phyloP scores from a whole-genome alignment of 2,113 vertebrate genomes.

The Hippocampus abdominalis region DNA sequence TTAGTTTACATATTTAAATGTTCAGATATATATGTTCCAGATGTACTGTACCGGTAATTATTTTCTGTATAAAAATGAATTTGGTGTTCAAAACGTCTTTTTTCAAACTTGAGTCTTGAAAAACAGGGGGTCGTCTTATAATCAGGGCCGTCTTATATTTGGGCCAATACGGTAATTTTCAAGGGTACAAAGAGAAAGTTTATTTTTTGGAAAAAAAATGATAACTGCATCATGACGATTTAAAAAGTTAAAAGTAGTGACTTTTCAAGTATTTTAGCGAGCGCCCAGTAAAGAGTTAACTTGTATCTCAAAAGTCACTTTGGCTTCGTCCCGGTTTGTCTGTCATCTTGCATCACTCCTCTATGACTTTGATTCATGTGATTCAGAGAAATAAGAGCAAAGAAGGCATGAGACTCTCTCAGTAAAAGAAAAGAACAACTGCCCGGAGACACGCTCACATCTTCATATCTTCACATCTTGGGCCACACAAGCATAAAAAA shows the following conservation, averaged over 20 bases:
- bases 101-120: too few relatives aligned
- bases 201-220: too few relatives aligned
- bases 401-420: conserved; percentile 21
- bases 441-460: conserved; percentile 28
- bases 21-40: too few relatives aligned
- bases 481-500: conserved; percentile 4
- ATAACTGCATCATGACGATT: too few relatives aligned
- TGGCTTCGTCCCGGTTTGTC: neutral
- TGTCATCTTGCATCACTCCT: conserved; percentile 42
- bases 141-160: too few relatives aligned
- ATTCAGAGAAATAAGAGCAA: conserved; percentile 41
- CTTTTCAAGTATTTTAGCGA: neutral
- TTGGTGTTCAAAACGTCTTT: too few relatives aligned
- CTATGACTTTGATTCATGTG: conserved; percentile 43
- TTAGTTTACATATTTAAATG: too few relatives aligned
- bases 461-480: conserved; percentile 25
- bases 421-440: conserved; percentile 26
- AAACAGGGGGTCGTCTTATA: too few relatives aligned
- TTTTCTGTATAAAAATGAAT: too few relatives aligned
- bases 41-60: too few relatives aligned
- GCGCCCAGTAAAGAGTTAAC: neutral
- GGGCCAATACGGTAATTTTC: too few relatives aligned
- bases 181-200: neutral
- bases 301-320: neutral
- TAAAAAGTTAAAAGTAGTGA: too few relatives aligned